Evolutionary conservation across 2,797 vertebrate genomes (phyloP), one percentile per base, ranked within the genome.

Genomic region (Podargus strigoides): DNA sequence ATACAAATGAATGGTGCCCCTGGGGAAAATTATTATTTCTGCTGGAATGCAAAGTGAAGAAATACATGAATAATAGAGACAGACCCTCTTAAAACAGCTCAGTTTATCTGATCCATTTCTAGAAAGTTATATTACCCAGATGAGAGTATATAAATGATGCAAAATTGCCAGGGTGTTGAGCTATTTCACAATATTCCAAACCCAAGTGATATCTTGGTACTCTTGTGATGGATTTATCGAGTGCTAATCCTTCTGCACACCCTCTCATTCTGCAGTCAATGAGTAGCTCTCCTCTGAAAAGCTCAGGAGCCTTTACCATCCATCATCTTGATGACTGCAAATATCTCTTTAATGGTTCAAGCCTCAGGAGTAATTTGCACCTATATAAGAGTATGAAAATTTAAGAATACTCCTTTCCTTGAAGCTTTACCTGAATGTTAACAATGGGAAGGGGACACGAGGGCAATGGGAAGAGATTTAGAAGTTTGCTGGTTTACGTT

Each of bases 161-260:
- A 49, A 83, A 92, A 90, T 50, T 69, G 59, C 66, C 66, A 76
- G 28, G 39, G 44, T 73, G 32, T 60, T 59, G 69, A 93, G 87
- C 49, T 95, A 79, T 93, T 90, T 89, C 13, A 32, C 90, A 88
- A 42, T 73, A 92, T 87, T 92, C 77, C 82, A 93, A 86, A 92
- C 59, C 23, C 56, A 79, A 82, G 34, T 23, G 85, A 89, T 73
- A 91, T 74, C 84, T 82, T 36, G 60, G 72, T 87, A 23, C 55
- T 78, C 62, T 69, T 68, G 67, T 59, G 67, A 88, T 56, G 58
- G 89, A 94, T 94, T 95, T 91, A 88, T 89, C 10, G 14, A 76
- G 76, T 50, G 53, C n/a, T 80, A 87, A 91, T 85, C 80, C 89
- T 72, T 23, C 72, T 69, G 50, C 39, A 80, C 41, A 72, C 23